Percentiles rank a stretch among this genome's conserved stretches.
Conservation (phyloP, 2,797 vertebrate genomes). For the Pogonophryne albipinna region DNA sequence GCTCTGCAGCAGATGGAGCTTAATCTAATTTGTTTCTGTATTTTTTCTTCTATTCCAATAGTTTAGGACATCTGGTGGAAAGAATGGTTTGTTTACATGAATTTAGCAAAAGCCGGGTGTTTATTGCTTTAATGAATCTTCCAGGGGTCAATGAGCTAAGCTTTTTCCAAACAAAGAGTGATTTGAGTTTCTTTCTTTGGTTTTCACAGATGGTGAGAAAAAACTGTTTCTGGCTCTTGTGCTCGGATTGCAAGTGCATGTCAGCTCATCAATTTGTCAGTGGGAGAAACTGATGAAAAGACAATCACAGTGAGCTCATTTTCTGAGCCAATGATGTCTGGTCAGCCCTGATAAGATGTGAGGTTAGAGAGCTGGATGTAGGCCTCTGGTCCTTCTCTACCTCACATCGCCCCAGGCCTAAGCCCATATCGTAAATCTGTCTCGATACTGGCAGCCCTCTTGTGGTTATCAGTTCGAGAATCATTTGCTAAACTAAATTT, state of each 20-base stretch:
- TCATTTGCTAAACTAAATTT: constrained; percentile 20
- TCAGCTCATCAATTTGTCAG: constrained; percentile 50
- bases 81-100: constrained; percentile 1
- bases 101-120: constrained; percentile 11
- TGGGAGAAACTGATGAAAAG: constrained; percentile 37
- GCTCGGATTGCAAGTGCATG: constrained; percentile 62
- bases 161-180: constrained; percentile 34
- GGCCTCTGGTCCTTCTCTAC: not conserved
- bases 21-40: too few species aligned
- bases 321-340: constrained; percentile 35
- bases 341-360: constrained; percentile 31
- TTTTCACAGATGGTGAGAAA: constrained; percentile 56
- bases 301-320: constrained; percentile 17
- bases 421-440: constrained; percentile 8
- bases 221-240: constrained; percentile 38
- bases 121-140: constrained; percentile 35
- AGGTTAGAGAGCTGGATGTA: not conserved
- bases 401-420: not conserved
- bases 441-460: not conserved
- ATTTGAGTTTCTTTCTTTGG: constrained; percentile 25
- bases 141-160: constrained; percentile 17
- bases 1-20: too few species aligned
- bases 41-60: too few species aligned
- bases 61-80: constrained; percentile 17
- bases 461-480: constrained; percentile 6